These are phyloP conservation scores for Rhopalosiphum padi DNA, from an alignment of 1,140 invertebrate species.

Conservation along the genomic window DNA sequence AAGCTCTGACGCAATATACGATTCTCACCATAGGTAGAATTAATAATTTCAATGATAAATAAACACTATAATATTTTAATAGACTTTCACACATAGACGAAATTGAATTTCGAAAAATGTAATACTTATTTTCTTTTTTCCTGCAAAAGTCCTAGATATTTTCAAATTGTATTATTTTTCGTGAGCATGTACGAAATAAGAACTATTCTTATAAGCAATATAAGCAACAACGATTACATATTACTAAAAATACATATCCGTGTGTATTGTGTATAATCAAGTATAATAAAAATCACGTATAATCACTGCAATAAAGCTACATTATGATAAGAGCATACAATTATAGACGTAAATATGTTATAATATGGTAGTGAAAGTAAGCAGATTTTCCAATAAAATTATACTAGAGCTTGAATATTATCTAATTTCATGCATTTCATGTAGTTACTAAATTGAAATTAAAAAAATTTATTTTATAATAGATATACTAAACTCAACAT, in stretches of 20 bases:
- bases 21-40: background rate
- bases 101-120: background rate
- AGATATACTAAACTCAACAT: no score
- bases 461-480: no score
- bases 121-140: background rate
- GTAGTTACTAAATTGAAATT: no score
- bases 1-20: background rate
- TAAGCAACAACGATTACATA: background rate
- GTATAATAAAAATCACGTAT: background rate
- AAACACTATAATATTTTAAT: background rate
- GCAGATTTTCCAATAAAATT: no score
- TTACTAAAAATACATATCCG: background rate
- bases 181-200: background rate
- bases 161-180: background rate
- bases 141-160: background rate
- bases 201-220: background rate
- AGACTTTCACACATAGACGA: no score
- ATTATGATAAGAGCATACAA: no score
- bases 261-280: background rate
- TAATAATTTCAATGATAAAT: background rate
- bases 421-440: no score
- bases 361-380: no score
- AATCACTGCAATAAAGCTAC: no score
- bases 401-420: no score
- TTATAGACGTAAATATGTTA: no score